Base-by-base conservation (phyloP, 2,113 vertebrate genomes). In the Prolemur simus region DNA sequence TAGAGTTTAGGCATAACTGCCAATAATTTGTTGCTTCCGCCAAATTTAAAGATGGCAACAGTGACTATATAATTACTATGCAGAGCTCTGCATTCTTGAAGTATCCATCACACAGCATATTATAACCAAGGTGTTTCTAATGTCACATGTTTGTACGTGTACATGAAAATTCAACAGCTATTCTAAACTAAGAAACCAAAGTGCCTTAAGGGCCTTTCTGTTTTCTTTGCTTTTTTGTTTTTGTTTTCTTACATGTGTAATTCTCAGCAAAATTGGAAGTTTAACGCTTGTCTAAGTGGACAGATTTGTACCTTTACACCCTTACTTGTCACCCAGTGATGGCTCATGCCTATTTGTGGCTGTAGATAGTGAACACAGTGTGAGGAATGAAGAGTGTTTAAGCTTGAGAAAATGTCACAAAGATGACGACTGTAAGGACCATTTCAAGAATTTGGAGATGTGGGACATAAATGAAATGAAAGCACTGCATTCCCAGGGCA, bases 1-100 rank as follows among this genome's bases (percentile, higher is more conserved):
- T 12, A 85, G 45, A 90, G 21, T 76, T 96, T 95, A 87, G 81
- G 49, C 8, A 42, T 37, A 96, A 91, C 63, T 88, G 83, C 52
- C 39, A 66, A 82, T 87, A 68, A 49, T 39, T 71, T 64, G 34
- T 56, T 89, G 4, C 18, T 94, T 42, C 18, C 54, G 84, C 27
- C 29, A 88, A 42, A 85, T 63, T 80, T 63, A 42, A 68, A 90
- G 87, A 87, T 34, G 32, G 18, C 3, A 32, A 32, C 20, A 27
- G 32, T 42, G 14, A 49, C 8, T 69, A 9, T 69, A 10, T 29
- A 93, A 58, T 47, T 42, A 54, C 13, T 25, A 20, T 20, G 15
- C 10, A 78, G 18, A 91, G 3, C 14, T 90, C 47, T 63, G 0
- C 11, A 2, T 58, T 58, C 15, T 52, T 66, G 4, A 60, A 49